Evolutionary conservation across 2,113 vertebrate species (phyloP).

Genomic region (Nanorana parkeri): DNA sequence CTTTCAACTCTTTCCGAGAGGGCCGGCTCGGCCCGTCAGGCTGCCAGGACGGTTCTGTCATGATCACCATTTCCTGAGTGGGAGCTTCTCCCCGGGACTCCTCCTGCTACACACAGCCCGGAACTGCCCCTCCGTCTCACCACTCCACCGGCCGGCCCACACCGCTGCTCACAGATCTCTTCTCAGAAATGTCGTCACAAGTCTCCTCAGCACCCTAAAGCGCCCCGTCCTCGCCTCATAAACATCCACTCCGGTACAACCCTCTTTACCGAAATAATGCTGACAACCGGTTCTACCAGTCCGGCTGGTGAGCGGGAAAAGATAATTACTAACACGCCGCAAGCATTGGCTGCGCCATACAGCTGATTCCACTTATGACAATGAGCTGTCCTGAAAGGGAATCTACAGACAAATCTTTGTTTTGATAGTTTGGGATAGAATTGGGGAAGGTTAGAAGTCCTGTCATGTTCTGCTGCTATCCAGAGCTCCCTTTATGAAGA

Average conservation of each 20-base stretch:
- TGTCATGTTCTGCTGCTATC: too few species aligned
- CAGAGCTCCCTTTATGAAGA: too few species aligned
- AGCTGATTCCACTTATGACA: background rate
- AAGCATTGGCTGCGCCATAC: constrained; percentile 3
- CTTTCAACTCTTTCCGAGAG: constrained; percentile 63
- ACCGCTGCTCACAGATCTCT: background rate
- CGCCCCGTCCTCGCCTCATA: background rate
- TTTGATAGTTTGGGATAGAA: too few species aligned
- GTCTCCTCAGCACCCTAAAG: too few species aligned
- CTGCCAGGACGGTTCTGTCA: constrained; percentile 68
- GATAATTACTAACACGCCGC: constrained; percentile 58
- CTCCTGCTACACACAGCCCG: background rate
- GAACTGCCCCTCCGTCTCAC: too few species aligned
- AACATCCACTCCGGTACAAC: background rate
- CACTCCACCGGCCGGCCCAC: background rate
- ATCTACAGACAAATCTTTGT: too few species aligned
- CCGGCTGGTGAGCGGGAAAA: constrained; percentile 18
- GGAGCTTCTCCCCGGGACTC: background rate
- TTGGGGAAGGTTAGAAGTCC: too few species aligned
- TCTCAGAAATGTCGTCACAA: too few species aligned
- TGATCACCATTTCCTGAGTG: constrained; percentile 58
- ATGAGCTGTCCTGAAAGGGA: too few species aligned
- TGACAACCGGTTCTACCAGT: constrained; percentile 66
- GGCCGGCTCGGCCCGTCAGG: constrained; percentile 63
- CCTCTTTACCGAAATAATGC: background rate